These are phyloP conservation scores for Acropternis orthonyx DNA, from an alignment of 2,797 vertebrate genomes.

Conservation along the genomic window DNA sequence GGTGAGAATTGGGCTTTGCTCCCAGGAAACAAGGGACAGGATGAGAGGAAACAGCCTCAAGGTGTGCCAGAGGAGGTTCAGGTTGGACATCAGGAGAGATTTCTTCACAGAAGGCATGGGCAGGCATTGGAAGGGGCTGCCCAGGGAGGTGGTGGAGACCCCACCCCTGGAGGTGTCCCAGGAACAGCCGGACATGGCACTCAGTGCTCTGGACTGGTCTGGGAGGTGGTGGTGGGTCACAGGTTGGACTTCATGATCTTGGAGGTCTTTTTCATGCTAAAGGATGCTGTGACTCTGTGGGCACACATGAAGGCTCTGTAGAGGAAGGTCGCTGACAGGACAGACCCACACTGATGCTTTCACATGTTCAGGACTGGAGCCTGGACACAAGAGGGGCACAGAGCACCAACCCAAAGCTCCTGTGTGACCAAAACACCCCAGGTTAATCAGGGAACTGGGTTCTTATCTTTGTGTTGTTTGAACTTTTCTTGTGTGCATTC, in stretches of 20 bases:
- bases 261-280: not conserved
- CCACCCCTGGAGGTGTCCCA: not conserved
- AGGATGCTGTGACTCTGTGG: not conserved
- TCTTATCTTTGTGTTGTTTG: not conserved
- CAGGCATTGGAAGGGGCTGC: not conserved
- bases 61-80: accelerated
- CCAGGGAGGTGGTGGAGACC: not conserved
- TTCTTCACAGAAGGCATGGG: not conserved
- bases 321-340: not conserved
- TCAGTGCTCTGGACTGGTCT: not conserved
- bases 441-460: not conserved
- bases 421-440: accelerated
- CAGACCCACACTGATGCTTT: accelerated
- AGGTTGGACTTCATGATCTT: not conserved
- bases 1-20: accelerated
- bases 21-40: not conserved
- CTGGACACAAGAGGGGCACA: not conserved
- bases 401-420: not conserved
- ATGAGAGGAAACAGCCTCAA: accelerated
- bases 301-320: accelerated
- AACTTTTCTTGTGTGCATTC: not conserved
- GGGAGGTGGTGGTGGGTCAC: accelerated
- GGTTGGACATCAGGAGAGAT: accelerated
- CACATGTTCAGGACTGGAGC: not conserved
- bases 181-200: accelerated